A percentile compares a stretch with the other conserved stretches of the same genome.
Evolutionary conservation across 2,888 invertebrate genomes (phyloP).

Genomic region (Scrobipalpa costella): DNA sequence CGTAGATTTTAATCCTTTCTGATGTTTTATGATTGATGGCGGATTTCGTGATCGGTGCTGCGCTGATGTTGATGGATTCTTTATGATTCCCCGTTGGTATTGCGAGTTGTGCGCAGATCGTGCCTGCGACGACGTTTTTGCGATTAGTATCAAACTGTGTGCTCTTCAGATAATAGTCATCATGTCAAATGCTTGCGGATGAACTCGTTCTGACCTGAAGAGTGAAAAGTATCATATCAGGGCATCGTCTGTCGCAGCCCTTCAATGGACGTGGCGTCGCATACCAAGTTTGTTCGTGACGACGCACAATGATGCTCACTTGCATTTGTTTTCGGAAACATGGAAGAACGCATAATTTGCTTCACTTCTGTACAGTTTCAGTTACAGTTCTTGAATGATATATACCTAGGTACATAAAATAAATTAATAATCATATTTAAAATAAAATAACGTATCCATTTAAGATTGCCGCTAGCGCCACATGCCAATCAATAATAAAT

Average conservation of each 20-base stretch:
- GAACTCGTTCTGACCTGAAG: slow-evolving; percentile 20
- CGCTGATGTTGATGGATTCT: slow-evolving; percentile 77
- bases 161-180: slow-evolving; percentile 26
- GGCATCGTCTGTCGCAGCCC: slow-evolving; percentile 17
- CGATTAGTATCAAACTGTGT: slow-evolving; percentile 45
- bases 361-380: background rate
- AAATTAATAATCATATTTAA: slow-evolving; percentile 29
- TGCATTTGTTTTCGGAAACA: slow-evolving; percentile 33
- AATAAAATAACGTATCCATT: slow-evolving; percentile 64
- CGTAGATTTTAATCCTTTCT: slow-evolving; percentile 82
- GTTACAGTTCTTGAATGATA: background rate
- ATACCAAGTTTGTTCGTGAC: slow-evolving; percentile 48
- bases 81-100: slow-evolving; percentile 58
- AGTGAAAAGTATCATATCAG: slow-evolving; percentile 1
- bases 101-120: slow-evolving; percentile 42
- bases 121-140: slow-evolving; percentile 54
- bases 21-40: slow-evolving; percentile 81
- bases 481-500: slow-evolving; percentile 75
- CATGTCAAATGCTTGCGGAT: slow-evolving; percentile 18
- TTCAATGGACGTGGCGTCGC: slow-evolving; percentile 43
- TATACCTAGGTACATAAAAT: slow-evolving; percentile 17
- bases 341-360: background rate
- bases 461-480: slow-evolving; percentile 76
- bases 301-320: slow-evolving; percentile 40
- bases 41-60: slow-evolving; percentile 76